phyloP scores from a whole-genome alignment of 2,113 vertebrate species.

The Tenebrosternarchus preto region DNA sequence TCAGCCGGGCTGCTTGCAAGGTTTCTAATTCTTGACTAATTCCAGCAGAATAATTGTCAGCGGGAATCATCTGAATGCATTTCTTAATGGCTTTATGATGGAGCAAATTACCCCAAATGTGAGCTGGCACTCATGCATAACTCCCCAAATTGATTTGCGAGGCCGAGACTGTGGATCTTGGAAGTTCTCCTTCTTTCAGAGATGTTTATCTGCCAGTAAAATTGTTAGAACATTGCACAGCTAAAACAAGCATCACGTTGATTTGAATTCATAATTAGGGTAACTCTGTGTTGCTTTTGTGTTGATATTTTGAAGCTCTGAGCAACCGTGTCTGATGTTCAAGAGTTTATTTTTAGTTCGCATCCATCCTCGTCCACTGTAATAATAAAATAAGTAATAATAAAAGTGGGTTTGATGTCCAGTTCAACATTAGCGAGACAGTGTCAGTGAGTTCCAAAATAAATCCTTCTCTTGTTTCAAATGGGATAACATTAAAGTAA shows the following conservation, averaged over 20 bases:
- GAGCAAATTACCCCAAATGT: slow-evolving; percentile 48
- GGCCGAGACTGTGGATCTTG: slow-evolving; percentile 37
- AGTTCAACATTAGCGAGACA: too few relatives aligned
- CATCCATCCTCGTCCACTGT: too few relatives aligned
- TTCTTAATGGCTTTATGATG: slow-evolving; percentile 44
- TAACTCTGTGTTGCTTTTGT: slow-evolving; percentile 6
- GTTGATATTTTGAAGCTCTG: too few relatives aligned
- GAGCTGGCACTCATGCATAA: slow-evolving; percentile 34
- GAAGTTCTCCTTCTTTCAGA: slow-evolving; percentile 9
- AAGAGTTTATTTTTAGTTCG: too few relatives aligned
- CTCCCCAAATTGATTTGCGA: slow-evolving; percentile 25
- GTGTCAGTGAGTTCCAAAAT: too few relatives aligned
- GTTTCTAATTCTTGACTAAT: neutral
- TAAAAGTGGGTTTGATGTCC: too few relatives aligned
- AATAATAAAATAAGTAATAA: too few relatives aligned
- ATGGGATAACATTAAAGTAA: too few relatives aligned
- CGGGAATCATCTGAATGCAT: slow-evolving; percentile 26
- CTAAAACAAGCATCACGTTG: slow-evolving; percentile 6
- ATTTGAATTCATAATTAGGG: neutral
- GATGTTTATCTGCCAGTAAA: slow-evolving; percentile 41
- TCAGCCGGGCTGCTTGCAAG: neutral
- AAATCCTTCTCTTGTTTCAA: too few relatives aligned
- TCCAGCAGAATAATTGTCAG: slow-evolving; percentile 1
- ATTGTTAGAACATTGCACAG: slow-evolving; percentile 27
- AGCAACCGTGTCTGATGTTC: too few relatives aligned